phyloP scores from a whole-genome alignment of 1,140 invertebrate genomes.

The Amyelois transitella region DNA sequence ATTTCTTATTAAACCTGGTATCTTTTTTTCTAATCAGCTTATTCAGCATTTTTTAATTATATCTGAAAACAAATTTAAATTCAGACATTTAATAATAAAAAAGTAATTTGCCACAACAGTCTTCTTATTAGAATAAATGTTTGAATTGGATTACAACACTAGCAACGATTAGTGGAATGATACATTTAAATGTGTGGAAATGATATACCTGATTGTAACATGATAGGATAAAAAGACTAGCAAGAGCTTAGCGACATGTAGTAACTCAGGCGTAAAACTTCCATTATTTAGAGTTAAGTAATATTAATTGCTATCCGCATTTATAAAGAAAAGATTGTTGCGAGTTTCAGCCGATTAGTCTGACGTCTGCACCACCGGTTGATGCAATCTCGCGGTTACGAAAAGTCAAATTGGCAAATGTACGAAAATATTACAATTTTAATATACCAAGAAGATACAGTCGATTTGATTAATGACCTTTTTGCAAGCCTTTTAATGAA shows the following conservation, averaged over 20 bases:
- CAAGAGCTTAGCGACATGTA: constrained; percentile 21
- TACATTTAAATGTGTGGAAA: not conserved
- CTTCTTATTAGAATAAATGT: too few relatives aligned
- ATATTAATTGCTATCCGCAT: constrained; percentile 56
- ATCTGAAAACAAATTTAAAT: too few relatives aligned
- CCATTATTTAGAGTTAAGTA: constrained; percentile 57
- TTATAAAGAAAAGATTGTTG: constrained; percentile 50
- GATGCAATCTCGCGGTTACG: constrained; percentile 42
- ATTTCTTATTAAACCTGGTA: too few relatives aligned
- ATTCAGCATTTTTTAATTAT: too few relatives aligned
- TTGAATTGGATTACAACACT: not conserved
- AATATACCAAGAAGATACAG: constrained; percentile 13
- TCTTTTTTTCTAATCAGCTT: too few relatives aligned
- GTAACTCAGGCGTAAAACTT: constrained; percentile 47
- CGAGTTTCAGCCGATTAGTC: constrained; percentile 32
- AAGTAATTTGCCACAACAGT: too few relatives aligned
- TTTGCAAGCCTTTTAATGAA: constrained; percentile 6
- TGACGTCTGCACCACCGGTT: constrained; percentile 30
- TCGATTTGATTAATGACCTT: constrained; percentile 27
- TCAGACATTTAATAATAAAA: too few relatives aligned
- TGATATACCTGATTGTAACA: constrained; percentile 8
- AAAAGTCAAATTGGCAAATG: constrained; percentile 41
- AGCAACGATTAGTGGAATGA: not conserved
- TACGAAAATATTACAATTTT: constrained; percentile 29
- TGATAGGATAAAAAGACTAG: constrained; percentile 14